These are phyloP conservation scores for Agonopterix alstromeriana DNA, from an alignment of 2,888 invertebrate genomes.

Conservation along the genomic window DNA sequence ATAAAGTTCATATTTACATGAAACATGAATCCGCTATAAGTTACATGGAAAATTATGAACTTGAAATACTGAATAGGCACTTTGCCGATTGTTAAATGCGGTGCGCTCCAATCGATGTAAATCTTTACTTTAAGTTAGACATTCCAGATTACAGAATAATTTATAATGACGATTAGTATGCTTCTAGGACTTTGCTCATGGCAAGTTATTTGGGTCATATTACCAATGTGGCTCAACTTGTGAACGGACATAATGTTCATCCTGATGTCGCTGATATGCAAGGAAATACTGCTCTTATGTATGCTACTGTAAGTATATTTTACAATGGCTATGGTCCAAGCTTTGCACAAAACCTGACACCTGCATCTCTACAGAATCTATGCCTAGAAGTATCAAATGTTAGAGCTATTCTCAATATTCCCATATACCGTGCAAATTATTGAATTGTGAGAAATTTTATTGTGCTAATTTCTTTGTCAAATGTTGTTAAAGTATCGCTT, in stretches of 20 bases:
- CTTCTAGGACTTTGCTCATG: conserved; percentile 49
- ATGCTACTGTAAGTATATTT: conserved; percentile 57
- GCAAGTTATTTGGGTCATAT: conserved; percentile 49
- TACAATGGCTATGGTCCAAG: not conserved
- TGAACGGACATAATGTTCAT: conserved; percentile 51
- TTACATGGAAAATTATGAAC: too few species aligned
- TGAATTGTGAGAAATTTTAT: too few species aligned
- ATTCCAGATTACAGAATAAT: not conserved
- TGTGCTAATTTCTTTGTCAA: too few species aligned
- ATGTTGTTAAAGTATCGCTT: too few species aligned
- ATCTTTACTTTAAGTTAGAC: not conserved
- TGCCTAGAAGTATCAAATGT: too few species aligned
- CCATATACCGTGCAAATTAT: too few species aligned
- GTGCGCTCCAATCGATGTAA: not conserved
- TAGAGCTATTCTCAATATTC: too few species aligned
- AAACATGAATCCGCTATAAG: too few species aligned
- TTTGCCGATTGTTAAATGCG: not conserved
- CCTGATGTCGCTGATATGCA: conserved; percentile 67
- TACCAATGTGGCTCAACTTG: conserved; percentile 38
- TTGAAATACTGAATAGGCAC: not conserved
- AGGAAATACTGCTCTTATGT: conserved; percentile 75
- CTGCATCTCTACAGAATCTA: too few species aligned
- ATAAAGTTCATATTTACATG: too few species aligned
- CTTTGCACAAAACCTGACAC: too few species aligned
- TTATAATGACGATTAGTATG: not conserved